phyloP scores from a whole-genome alignment of 2,888 invertebrate genomes.

The Yponomeuta sedellus region DNA sequence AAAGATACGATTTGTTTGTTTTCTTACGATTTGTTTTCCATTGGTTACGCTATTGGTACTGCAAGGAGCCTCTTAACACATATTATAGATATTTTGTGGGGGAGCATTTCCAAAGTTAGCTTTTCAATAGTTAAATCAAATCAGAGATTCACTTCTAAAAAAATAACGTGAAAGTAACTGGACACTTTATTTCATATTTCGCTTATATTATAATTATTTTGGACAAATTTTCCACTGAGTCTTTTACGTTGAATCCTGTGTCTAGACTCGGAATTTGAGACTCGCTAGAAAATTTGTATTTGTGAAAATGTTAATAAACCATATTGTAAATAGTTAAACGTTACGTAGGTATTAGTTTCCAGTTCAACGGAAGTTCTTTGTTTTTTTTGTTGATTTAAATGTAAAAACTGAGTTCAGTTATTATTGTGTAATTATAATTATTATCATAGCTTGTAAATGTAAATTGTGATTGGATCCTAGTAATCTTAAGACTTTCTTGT shows the following conservation, averaged over 20 bases:
- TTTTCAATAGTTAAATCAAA: background rate
- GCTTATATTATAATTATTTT: background rate
- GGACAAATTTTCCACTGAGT: background rate
- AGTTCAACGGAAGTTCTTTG: constrained; percentile 14
- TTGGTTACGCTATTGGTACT: too few relatives aligned
- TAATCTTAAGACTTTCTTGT: constrained; percentile 52
- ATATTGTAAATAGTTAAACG: constrained; percentile 2
- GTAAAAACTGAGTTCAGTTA: constrained; percentile 37
- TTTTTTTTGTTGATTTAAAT: constrained; percentile 25
- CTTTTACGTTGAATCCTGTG: background rate
- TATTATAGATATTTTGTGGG: background rate
- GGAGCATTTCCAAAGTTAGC: background rate
- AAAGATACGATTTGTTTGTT: too few relatives aligned
- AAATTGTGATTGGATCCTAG: constrained; percentile 67
- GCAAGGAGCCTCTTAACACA: too few relatives aligned
- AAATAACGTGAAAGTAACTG: background rate
- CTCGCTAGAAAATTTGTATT: background rate
- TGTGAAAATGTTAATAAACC: background rate
- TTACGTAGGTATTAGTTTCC: background rate
- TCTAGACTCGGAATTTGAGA: background rate
- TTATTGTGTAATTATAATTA: constrained; percentile 32
- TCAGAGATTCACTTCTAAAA: background rate
- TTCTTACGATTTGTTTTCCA: too few relatives aligned
- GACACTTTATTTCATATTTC: background rate
- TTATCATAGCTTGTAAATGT: constrained; percentile 40